Evolutionary conservation across 2,797 vertebrate species (phyloP).

Genomic region (Glossophaga mutica): DNA sequence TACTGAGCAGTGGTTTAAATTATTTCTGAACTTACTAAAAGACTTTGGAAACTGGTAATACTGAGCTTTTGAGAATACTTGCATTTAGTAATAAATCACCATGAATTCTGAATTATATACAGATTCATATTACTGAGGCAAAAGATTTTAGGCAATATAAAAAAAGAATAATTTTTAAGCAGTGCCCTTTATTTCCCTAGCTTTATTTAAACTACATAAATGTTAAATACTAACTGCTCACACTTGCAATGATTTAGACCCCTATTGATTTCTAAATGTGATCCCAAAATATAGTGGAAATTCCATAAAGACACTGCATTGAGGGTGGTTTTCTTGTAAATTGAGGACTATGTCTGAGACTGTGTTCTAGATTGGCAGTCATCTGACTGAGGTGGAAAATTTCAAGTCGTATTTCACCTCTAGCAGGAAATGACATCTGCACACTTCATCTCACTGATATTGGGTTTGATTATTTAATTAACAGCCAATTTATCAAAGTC

Average conservation of each 20-base stretch:
- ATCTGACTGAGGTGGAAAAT: slow-evolving; percentile 45
- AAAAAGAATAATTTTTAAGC: neutral
- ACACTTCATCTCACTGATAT: neutral
- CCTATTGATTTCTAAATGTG: slow-evolving; percentile 54
- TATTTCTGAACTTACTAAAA: neutral
- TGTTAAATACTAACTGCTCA: neutral
- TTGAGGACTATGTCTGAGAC: slow-evolving; percentile 17
- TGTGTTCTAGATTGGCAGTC: neutral
- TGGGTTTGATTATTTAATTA: slow-evolving; percentile 46
- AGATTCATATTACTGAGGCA: neutral
- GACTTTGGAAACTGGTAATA: neutral
- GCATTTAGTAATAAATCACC: neutral
- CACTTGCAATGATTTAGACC: neutral
- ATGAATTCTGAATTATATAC: neutral
- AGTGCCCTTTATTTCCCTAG: neutral
- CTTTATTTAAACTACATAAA: slow-evolving; percentile 42
- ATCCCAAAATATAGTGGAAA: slow-evolving; percentile 37
- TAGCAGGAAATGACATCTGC: slow-evolving; percentile 43
- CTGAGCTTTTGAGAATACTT: neutral
- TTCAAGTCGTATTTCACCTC: slow-evolving; percentile 27
- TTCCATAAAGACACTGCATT: slow-evolving; percentile 60
- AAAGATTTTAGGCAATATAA: slow-evolving; percentile 23
- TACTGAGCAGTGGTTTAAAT: neutral
- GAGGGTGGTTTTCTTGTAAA: slow-evolving; percentile 27
- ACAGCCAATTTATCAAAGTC: slow-evolving; percentile 21